phyloP scores from a whole-genome alignment of 2,888 invertebrate genomes.

The Polymixis lichenea region DNA sequence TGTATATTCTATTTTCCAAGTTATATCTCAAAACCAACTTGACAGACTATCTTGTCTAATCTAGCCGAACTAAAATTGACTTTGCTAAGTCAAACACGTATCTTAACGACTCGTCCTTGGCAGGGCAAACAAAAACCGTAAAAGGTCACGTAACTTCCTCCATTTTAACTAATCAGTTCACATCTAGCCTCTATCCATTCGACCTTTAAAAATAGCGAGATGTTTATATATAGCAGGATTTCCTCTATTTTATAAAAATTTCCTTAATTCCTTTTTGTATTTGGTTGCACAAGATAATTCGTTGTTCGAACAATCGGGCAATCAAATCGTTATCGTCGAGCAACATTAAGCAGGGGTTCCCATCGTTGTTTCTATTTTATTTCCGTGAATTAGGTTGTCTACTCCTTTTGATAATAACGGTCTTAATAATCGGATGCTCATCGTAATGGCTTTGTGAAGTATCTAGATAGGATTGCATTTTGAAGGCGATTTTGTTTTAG shows the following conservation, averaged over 20 bases:
- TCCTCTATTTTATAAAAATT: slow-evolving; percentile 62
- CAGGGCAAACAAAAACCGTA: slow-evolving; percentile 63
- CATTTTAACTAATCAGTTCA: slow-evolving; percentile 63
- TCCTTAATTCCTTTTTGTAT: slow-evolving; percentile 65
- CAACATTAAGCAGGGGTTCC: slow-evolving; percentile 69
- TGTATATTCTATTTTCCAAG: not conserved
- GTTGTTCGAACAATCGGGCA: slow-evolving; percentile 65
- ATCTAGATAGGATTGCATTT: slow-evolving; percentile 47
- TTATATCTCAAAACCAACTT: slow-evolving; percentile 11
- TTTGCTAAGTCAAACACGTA: slow-evolving; percentile 48
- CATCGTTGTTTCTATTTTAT: slow-evolving; percentile 67
- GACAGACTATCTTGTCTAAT: slow-evolving; percentile 12
- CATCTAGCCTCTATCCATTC: slow-evolving; percentile 66
- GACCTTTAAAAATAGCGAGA: slow-evolving; percentile 60
- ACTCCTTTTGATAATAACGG: slow-evolving; percentile 62
- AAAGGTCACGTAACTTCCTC: slow-evolving; percentile 62
- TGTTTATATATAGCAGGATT: slow-evolving; percentile 57
- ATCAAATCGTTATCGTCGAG: slow-evolving; percentile 70
- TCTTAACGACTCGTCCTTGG: slow-evolving; percentile 54
- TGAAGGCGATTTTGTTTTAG: slow-evolving; percentile 44
- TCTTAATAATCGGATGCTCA: slow-evolving; percentile 59
- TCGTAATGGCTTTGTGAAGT: slow-evolving; percentile 51
- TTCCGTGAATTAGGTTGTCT: slow-evolving; percentile 66
- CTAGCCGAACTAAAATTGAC: slow-evolving; percentile 24
- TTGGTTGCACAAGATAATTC: slow-evolving; percentile 61